A percentile compares a stretch with the other conserved stretches of the same genome.
phyloP scores from a whole-genome alignment of 2,113 vertebrate genomes.

The Pteronura brasiliensis region DNA sequence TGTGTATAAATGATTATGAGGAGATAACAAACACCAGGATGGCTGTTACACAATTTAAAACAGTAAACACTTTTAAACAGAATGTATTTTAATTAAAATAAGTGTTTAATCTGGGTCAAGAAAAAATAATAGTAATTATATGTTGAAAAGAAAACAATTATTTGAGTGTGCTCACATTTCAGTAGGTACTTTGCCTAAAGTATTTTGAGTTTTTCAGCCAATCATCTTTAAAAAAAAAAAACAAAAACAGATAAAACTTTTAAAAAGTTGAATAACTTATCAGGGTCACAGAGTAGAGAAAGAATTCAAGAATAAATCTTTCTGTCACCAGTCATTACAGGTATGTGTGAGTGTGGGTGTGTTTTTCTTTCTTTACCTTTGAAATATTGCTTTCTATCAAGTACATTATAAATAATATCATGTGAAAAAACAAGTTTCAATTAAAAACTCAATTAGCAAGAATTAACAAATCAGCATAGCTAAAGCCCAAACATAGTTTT shows the following conservation, averaged over 20 bases:
- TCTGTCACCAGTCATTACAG: not conserved
- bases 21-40: not conserved
- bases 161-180: not conserved
- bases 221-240: not conserved
- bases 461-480: not conserved
- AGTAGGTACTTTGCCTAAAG: not conserved
- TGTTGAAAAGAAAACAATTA: not conserved
- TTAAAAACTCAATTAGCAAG: not conserved
- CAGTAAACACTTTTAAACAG: not conserved
- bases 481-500: not conserved
- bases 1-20: not conserved
- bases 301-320: not conserved
- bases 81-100: constrained; percentile 41
- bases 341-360: not conserved
- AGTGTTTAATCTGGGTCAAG: constrained; percentile 25
- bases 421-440: not conserved
- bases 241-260: not conserved
- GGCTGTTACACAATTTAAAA: not conserved
- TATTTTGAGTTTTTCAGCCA: not conserved
- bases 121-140: constrained; percentile 8
- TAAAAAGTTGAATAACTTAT: not conserved
- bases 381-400: not conserved
- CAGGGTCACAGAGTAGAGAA: not conserved
- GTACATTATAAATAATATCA: not conserved
- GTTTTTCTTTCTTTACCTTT: not conserved